A percentile compares a stretch with the other conserved stretches of the same genome.
phyloP scores from a whole-genome alignment of 2,113 vertebrate genomes.

The Elaphurus davidianus region DNA sequence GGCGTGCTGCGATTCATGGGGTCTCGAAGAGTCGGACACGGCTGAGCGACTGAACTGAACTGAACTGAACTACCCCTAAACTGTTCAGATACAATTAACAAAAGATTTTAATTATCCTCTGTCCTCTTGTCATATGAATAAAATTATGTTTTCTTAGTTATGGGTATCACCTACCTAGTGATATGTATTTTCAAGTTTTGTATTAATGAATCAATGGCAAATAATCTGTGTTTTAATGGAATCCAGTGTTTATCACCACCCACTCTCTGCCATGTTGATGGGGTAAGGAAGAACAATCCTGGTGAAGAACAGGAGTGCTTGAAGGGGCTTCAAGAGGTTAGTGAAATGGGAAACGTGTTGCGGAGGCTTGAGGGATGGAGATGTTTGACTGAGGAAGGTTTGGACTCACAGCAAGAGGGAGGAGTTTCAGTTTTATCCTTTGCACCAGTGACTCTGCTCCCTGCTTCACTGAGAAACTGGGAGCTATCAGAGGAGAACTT shows the following conservation, averaged over 20 bases:
- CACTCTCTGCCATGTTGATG: fast-evolving
- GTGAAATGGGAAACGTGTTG: neutral
- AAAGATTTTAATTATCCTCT: neutral
- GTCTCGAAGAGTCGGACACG: fast-evolving
- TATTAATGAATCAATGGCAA: neutral
- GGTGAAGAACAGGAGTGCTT: neutral
- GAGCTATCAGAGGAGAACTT: neutral
- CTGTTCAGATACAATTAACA: neutral
- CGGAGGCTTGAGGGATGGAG: no score
- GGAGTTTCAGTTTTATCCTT: neutral
- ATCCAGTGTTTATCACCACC: neutral
- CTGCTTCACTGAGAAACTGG: neutral
- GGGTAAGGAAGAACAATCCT: no score
- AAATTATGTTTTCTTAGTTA: neutral
- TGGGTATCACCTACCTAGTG: neutral
- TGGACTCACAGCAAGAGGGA: neutral
- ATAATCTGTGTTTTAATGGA: neutral
- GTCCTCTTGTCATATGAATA: neutral
- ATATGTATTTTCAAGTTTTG: neutral
- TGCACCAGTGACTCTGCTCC: neutral
- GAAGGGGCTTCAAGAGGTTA: neutral
- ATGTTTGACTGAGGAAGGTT: neutral
- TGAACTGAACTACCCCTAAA: no score
- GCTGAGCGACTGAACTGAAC: neutral
- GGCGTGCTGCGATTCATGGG: neutral